These are phyloP conservation scores for Drosophila santomea DNA, from an alignment of 1,140 invertebrate genomes.

Conservation along the genomic window DNA sequence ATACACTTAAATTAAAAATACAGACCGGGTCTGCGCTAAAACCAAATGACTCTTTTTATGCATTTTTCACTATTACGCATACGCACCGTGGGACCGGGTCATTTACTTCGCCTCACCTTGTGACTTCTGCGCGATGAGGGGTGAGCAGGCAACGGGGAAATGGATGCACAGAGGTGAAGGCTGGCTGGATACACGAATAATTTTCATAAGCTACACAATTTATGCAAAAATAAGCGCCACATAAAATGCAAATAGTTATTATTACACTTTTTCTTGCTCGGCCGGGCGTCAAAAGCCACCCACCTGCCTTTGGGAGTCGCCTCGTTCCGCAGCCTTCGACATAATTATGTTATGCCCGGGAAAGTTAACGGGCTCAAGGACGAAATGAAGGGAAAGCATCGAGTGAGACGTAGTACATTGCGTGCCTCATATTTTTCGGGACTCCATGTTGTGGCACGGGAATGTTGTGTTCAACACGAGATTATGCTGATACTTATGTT, in stretches of 20 bases:
- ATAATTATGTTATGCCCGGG: constrained; percentile 68
- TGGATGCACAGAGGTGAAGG: constrained; percentile 13
- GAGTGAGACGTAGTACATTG: constrained; percentile 58
- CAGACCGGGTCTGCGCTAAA: neutral
- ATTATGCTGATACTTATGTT: constrained; percentile 71
- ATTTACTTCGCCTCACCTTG: constrained; percentile 70
- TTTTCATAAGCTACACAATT: constrained; percentile 79
- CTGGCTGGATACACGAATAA: constrained; percentile 69
- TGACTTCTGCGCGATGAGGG: constrained; percentile 18
- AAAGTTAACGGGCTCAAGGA: constrained; percentile 23
- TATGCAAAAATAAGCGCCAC: constrained; percentile 81
- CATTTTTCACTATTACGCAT: constrained; percentile 75
- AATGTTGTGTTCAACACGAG: constrained; percentile 52
- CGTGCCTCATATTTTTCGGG: constrained; percentile 43
- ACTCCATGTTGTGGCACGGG: constrained; percentile 1
- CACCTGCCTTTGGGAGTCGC: constrained; percentile 32
- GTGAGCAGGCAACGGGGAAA: constrained; percentile 12
- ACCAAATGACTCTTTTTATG: constrained; percentile 32
- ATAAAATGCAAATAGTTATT: constrained; percentile 83
- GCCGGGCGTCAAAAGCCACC: constrained; percentile 14
- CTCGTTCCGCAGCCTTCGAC: constrained; percentile 48
- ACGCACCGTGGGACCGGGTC: constrained; percentile 72
- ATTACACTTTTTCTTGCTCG: constrained; percentile 72
- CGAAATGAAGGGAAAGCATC: neutral
- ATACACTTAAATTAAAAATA: constrained; percentile 37